Base-by-base conservation (phyloP, 1,140 invertebrate species). In the Pygmarrhopalites habei region DNA sequence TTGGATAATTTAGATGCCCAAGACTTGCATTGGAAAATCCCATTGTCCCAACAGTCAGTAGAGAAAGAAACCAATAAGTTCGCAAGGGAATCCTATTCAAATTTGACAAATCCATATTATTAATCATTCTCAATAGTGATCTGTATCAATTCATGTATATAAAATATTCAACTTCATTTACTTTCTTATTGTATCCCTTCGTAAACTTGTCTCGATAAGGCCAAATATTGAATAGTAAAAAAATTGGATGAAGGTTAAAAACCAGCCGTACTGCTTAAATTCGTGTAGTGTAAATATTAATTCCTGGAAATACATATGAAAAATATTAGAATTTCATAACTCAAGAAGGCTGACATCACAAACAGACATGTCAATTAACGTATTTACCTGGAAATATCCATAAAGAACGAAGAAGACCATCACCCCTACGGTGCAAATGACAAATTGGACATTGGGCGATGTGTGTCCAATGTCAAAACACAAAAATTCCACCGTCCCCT, bases 1-100 rank as follows among this genome's bases (percentile, higher is more conserved):
- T 94, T 21, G 95, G 93, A 77, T 96, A 98, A 77, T 97, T 98
- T 0, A 98, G 78, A 76, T 95, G 95, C 44, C 88, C 92, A n/a
- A 97, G 78, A 5, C 92, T 93, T 14, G 92, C 85, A 78, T 98
- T 97, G 2, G 93, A 96, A 70, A 97, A 83, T 1, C 92, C 92
- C 91, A 98, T 98, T 14, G 94, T 97, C 0, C 90, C 90, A 5
- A 97, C 80, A 0, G 93, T 95, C 26, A 96, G 75, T 30, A 91
- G 81, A 43, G 92, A 92, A 52, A 96, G 76, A 39, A 94, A 72
- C 47, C 83, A 76, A 77, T 96, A 98, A 0, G 83, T 86, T 71
- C 77, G 82, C 64, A 92, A 72, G 12, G 93, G 91, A 72, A 95
- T 92, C 77, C 88, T 90, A 77, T 17, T 1, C 15, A 44, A n/a